These are phyloP conservation scores for Hydractinia echinata DNA, from an alignment of 30 jellyfish, hydroid and myxozoan species.

Conservation along the genomic window DNA sequence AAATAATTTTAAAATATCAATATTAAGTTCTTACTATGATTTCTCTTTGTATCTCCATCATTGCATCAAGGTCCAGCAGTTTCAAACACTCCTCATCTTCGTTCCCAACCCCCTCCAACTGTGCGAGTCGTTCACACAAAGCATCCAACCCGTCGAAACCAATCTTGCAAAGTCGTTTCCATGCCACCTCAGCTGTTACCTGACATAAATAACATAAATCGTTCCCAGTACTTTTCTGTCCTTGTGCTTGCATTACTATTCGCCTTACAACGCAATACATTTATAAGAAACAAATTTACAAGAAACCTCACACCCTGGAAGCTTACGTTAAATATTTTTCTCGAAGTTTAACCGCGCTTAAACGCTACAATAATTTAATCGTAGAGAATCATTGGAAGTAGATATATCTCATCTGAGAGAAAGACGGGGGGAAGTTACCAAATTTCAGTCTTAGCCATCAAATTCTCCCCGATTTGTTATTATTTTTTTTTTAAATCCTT, in stretches of 20 bases:
- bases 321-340: too few relatives aligned
- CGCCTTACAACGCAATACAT: neutral
- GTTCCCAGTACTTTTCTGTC: too few relatives aligned
- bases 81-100: constrained; percentile 42
- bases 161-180: constrained; percentile 26
- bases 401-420: too few relatives aligned
- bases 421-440: too few relatives aligned
- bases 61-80: constrained; percentile 40
- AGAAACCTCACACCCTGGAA: too few relatives aligned
- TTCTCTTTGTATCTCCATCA: constrained; percentile 48
- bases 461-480: too few relatives aligned
- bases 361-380: too few relatives aligned
- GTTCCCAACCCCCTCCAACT: constrained; percentile 29
- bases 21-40: constrained; percentile 33
- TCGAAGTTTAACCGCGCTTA: too few relatives aligned
- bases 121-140: constrained; percentile 46
- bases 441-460: too few relatives aligned
- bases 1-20: neutral
- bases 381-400: too few relatives aligned
- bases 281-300: neutral
- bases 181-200: constrained; percentile 33
- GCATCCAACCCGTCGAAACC: constrained; percentile 34
- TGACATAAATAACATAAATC: neutral
- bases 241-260: too few relatives aligned
- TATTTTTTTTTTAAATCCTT: too few relatives aligned